A percentile compares a stretch with the other conserved stretches of the same genome.
phyloP scores from a whole-genome alignment of 2,888 invertebrate species.

The Cephus runcator region DNA sequence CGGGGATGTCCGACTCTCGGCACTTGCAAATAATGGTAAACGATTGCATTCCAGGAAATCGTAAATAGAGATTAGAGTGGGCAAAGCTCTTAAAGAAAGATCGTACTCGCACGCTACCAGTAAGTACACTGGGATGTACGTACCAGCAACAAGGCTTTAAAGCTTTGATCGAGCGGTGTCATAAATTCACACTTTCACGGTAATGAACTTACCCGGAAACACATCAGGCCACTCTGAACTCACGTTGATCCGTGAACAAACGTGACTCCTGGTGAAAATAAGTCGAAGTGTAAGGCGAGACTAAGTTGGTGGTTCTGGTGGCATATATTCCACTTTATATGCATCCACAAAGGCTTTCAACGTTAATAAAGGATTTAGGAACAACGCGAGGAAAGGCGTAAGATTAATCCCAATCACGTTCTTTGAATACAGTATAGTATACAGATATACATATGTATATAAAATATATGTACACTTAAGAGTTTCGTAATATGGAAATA shows the following conservation, averaged over 20 bases:
- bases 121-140: not conserved
- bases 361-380: not conserved
- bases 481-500: not conserved
- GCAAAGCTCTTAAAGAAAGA: conserved; percentile 16
- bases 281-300: not conserved
- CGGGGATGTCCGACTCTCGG: not conserved
- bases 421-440: no score
- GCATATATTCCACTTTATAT: not conserved
- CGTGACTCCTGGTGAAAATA: conserved; percentile 3
- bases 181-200: conserved; percentile 44
- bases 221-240: conserved; percentile 10
- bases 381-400: not conserved
- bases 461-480: not conserved
- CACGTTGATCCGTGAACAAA: not conserved
- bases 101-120: not conserved
- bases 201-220: conserved; percentile 37
- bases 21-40: not conserved
- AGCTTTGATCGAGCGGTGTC: conserved; percentile 22
- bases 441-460: no score
- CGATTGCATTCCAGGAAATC: conserved; percentile 16
- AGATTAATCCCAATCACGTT: not conserved
- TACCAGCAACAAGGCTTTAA: conserved; percentile 8
- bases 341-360: not conserved
- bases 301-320: not conserved
- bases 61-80: conserved; percentile 34